These are phyloP conservation scores for Epirrhoe tristata DNA, from an alignment of 2,888 invertebrate species.

Conservation along the genomic window DNA sequence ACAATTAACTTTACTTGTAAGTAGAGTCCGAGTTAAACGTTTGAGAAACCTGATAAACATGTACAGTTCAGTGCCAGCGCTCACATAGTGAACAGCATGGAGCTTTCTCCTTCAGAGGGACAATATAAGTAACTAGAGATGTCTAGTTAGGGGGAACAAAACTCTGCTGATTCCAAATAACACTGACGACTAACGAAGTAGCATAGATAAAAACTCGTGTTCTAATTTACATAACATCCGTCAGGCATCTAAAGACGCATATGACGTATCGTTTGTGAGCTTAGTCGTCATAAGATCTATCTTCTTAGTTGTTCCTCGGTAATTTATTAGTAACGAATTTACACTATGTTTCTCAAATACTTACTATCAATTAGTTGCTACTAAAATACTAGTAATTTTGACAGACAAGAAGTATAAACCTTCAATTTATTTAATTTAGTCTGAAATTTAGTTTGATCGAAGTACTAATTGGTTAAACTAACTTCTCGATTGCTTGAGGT, in stretches of 20 bases:
- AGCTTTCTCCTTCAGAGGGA: no score
- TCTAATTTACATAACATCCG: background rate
- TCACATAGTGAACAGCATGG: no score
- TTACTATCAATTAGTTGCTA: background rate
- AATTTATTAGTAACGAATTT: slow-evolving; percentile 13
- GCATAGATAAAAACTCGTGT: background rate
- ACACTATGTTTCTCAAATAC: slow-evolving; percentile 1
- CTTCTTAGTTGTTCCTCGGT: background rate
- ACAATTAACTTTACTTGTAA: no score
- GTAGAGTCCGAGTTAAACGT: no score
- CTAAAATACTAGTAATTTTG: background rate
- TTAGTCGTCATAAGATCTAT: slow-evolving; percentile 1
- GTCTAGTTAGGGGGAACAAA: background rate
- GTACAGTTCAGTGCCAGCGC: no score
- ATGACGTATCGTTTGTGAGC: background rate
- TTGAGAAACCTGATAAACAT: no score
- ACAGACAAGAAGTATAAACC: no score
- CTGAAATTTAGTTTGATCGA: background rate
- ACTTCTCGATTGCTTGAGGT: background rate
- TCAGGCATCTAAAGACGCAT: background rate
- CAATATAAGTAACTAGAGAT: no score
- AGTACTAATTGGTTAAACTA: background rate
- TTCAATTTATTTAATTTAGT: no score
- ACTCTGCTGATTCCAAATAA: background rate
- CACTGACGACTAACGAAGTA: background rate